Percentiles rank a stretch among this genome's conserved stretches.
Conservation (phyloP, 2,888 invertebrate species). For the Drosophila prostipennis region DNA sequence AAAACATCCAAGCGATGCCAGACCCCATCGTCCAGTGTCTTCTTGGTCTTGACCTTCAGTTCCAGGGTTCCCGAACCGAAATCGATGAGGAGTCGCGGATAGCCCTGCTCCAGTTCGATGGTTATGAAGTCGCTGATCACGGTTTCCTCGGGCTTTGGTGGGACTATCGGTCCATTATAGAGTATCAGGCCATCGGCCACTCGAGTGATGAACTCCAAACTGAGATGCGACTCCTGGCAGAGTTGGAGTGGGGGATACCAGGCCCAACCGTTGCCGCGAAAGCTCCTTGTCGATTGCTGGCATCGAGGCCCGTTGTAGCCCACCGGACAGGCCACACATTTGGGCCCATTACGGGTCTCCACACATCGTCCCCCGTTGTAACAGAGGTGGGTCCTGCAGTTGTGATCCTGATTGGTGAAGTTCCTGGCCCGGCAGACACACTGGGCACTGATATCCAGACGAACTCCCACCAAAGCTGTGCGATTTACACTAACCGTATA, state of each 20-base stretch:
- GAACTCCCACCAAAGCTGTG: slow-evolving; percentile 97
- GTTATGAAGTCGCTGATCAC: slow-evolving; percentile 97
- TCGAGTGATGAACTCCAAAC: slow-evolving; percentile 96
- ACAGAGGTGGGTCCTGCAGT: slow-evolving; percentile 94
- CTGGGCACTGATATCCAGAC: slow-evolving; percentile 95
- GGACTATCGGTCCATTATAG: slow-evolving; percentile 98
- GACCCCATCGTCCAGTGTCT: slow-evolving; percentile 95
- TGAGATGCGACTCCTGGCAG: slow-evolving; percentile 97
- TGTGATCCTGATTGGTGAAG: slow-evolving; percentile 91
- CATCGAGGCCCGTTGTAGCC: slow-evolving; percentile 98
- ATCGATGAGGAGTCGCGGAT: slow-evolving; percentile 94
- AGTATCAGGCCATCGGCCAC: slow-evolving; percentile 95
- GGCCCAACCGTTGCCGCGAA: slow-evolving; percentile 97
- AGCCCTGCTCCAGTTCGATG: slow-evolving; percentile 95
- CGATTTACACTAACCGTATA: slow-evolving; percentile 98
- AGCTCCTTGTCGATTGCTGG: slow-evolving; percentile 97
- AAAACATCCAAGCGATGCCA: slow-evolving; percentile 99
- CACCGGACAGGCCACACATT: slow-evolving; percentile 93
- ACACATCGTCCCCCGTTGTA: slow-evolving; percentile 98
- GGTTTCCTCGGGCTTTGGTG: slow-evolving; percentile 92
- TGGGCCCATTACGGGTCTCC: slow-evolving; percentile 93
- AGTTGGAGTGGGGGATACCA: slow-evolving; percentile 98
- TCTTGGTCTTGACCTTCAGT: slow-evolving; percentile 92
- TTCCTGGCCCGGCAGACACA: slow-evolving; percentile 96
- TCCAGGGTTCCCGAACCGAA: slow-evolving; percentile 97